These are phyloP conservation scores for Elysia chlorotica DNA, from an alignment of 1,140 invertebrate species.

Conservation along the genomic window DNA sequence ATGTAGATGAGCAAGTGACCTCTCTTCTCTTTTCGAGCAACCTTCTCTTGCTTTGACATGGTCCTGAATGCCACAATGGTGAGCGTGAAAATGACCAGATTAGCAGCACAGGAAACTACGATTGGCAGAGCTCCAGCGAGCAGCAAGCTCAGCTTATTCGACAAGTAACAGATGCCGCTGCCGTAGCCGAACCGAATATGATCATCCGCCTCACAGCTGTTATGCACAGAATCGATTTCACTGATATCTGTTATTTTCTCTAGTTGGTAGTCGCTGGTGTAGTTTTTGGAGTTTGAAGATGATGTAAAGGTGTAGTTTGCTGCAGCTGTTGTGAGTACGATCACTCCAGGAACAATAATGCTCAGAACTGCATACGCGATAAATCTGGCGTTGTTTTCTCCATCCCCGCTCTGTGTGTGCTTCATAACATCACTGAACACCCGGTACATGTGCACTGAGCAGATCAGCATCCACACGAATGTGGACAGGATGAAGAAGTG, in stretches of 20 bases:
- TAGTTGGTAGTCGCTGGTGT: background rate
- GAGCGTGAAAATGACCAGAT: background rate
- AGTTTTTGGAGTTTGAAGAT: background rate
- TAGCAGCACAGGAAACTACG: conserved; percentile 5
- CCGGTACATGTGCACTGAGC: background rate
- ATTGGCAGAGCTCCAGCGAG: conserved; percentile 7
- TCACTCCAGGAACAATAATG: background rate
- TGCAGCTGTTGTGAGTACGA: background rate
- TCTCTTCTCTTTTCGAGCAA: background rate
- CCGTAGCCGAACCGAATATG: conserved; percentile 8
- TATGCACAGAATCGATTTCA: too few relatives aligned
- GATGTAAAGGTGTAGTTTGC: background rate
- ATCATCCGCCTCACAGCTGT: background rate
- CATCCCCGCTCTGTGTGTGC: background rate
- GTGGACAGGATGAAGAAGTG: conserved; percentile 14
- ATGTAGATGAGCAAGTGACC: background rate
- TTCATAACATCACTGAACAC: background rate
- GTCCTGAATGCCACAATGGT: background rate
- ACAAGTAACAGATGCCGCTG: conserved; percentile 7
- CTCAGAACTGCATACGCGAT: background rate
- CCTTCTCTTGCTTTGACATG: background rate
- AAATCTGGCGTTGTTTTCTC: background rate
- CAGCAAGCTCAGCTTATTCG: conserved; percentile 5
- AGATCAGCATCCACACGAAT: conserved; percentile 4
- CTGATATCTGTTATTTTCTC: too few relatives aligned